These are phyloP conservation scores for Nymphalis io DNA, from an alignment of 1,140 invertebrate species.

Conservation along the genomic window DNA sequence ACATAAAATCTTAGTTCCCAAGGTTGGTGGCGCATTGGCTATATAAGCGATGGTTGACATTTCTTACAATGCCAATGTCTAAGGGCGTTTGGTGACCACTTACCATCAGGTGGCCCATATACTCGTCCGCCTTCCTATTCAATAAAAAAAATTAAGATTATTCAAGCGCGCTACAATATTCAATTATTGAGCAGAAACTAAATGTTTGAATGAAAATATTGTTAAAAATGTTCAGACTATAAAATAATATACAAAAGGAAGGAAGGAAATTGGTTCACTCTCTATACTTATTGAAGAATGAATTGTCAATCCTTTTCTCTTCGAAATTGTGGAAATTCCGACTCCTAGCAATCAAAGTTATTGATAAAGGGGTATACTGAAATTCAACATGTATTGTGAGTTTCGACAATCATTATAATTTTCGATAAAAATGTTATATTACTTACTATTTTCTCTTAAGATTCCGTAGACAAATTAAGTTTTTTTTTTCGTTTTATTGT, in stretches of 20 bases:
- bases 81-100: too few species aligned
- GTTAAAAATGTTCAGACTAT: not conserved
- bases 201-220: too few species aligned
- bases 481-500: too few species aligned
- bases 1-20: too few species aligned
- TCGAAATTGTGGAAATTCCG: not conserved
- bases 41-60: too few species aligned
- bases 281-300: constrained; percentile 4
- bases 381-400: not conserved
- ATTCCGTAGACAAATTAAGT: too few species aligned
- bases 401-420: not conserved
- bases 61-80: too few species aligned
- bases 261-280: not conserved
- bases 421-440: not conserved
- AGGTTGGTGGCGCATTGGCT: too few species aligned
- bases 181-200: not conserved
- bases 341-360: not conserved
- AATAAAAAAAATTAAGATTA: not conserved
- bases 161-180: not conserved
- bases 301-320: constrained; percentile 20
- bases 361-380: constrained; percentile 1
- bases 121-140: too few species aligned
- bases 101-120: too few species aligned
- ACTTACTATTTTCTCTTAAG: too few species aligned
- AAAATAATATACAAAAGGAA: constrained; percentile 11